phyloP scores from a whole-genome alignment of 2,888 invertebrate species.

The Pharmacophagus antenor region DNA sequence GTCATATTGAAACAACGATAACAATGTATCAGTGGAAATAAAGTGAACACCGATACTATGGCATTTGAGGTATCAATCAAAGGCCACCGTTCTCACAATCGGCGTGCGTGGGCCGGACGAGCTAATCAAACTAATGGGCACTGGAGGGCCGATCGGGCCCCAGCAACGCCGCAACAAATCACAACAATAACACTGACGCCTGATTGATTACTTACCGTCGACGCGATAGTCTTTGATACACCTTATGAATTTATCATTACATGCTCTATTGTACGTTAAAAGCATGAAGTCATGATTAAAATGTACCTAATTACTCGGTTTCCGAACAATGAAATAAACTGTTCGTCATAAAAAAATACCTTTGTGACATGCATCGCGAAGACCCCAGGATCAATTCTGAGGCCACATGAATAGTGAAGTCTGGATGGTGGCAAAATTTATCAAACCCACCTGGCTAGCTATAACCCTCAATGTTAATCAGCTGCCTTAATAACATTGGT shows the following conservation, averaged over 20 bases:
- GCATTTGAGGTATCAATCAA: conserved; percentile 74
- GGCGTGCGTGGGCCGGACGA: conserved; percentile 72
- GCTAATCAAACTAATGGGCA: conserved; percentile 59
- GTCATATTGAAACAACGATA: conserved; percentile 19
- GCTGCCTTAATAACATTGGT: too few species aligned
- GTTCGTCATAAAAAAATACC: too few species aligned
- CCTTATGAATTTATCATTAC: conserved; percentile 52
- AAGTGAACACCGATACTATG: conserved; percentile 50
- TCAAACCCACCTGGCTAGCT: too few species aligned
- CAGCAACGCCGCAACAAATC: conserved; percentile 65
- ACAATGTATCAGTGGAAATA: conserved; percentile 45
- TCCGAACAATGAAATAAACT: too few species aligned
- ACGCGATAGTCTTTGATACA: conserved; percentile 61
- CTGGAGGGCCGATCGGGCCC: conserved; percentile 46
- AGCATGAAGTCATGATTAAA: not conserved
- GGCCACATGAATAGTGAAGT: too few species aligned
- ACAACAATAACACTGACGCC: conserved; percentile 70
- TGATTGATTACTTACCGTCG: conserved; percentile 65
- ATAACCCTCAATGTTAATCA: too few species aligned
- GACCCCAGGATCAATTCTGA: too few species aligned
- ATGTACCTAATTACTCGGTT: too few species aligned
- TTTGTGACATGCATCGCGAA: too few species aligned
- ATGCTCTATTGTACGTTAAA: not conserved
- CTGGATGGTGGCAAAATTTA: too few species aligned
- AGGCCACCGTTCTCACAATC: conserved; percentile 68